A percentile compares a stretch with the other conserved stretches of the same genome.
Evolutionary conservation across 2,888 invertebrate genomes (phyloP).

Genomic region (Galerucella calmariensis): DNA sequence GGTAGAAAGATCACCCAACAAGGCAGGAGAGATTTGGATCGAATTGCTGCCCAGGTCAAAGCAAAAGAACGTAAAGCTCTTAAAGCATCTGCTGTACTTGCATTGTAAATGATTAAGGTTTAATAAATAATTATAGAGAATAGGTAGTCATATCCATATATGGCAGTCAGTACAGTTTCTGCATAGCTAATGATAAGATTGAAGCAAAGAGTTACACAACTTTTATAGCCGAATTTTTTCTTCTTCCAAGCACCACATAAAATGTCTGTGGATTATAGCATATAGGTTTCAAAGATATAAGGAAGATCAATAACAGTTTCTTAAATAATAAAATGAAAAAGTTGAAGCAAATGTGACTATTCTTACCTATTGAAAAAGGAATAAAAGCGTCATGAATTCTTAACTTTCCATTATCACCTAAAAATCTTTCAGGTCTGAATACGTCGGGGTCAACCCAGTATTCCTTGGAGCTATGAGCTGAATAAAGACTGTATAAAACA

Average conservation of each 20-base stretch:
- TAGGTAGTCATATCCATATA: no score
- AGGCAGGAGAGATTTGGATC: conserved; percentile 96
- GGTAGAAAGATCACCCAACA: conserved; percentile 89
- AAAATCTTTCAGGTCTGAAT: conserved; percentile 75
- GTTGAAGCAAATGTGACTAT: neutral
- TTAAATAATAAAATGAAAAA: neutral
- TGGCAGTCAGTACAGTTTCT: no score
- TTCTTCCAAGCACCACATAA: no score
- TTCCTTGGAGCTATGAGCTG: conserved; percentile 69
- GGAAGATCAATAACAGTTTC: neutral
- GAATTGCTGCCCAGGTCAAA: conserved; percentile 96
- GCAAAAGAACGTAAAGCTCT: conserved; percentile 65
- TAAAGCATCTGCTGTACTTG: conserved; percentile 56
- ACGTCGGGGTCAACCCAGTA: conserved; percentile 72
- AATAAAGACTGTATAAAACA: conserved; percentile 59
- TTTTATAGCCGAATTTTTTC: no score
- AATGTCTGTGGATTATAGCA: no score
- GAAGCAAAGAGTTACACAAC: no score
- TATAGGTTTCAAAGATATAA: no score
- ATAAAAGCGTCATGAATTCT: conserved; percentile 56
- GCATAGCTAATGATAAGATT: no score
- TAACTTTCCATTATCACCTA: conserved; percentile 62
- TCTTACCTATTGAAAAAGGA: conserved; percentile 63
- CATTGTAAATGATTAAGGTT: conserved; percentile 51
- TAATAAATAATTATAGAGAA: conserved; percentile 43